Conservation (phyloP, 2,888 invertebrate species). For the Hypsopygia costalis region DNA sequence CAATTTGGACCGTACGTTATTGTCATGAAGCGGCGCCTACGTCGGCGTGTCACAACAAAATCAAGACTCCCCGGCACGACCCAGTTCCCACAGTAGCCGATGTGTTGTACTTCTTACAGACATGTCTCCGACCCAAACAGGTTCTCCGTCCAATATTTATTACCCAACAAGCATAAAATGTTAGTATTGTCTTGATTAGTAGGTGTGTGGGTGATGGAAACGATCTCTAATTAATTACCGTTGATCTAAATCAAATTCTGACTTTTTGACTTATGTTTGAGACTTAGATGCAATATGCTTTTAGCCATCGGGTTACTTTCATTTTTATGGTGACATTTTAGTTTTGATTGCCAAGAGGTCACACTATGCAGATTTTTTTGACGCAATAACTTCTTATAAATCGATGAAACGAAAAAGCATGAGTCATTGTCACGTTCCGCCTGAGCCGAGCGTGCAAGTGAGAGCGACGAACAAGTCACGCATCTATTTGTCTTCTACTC, state of each 20-base stretch:
- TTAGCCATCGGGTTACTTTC: too few relatives aligned
- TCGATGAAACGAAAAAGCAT: too few relatives aligned
- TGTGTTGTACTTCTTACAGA: conserved; percentile 22
- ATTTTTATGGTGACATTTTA: too few relatives aligned
- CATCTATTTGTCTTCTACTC: too few relatives aligned
- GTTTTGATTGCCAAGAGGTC: too few relatives aligned
- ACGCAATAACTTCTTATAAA: too few relatives aligned
- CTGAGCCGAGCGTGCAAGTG: too few relatives aligned
- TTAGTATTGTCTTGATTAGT: conserved; percentile 2
- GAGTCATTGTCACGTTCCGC: too few relatives aligned
- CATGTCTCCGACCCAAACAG: conserved; percentile 34
- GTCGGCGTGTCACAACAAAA: conserved; percentile 58
- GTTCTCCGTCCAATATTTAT: conserved; percentile 27
- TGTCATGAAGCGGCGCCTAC: conserved; percentile 53
- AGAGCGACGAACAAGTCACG: too few relatives aligned
- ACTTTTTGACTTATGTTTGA: neutral
- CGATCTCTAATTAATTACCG: neutral
- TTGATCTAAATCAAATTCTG: neutral
- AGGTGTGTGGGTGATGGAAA: neutral
- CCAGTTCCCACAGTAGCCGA: conserved; percentile 69
- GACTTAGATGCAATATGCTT: neutral
- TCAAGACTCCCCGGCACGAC: conserved; percentile 43
- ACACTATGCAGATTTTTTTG: too few relatives aligned
- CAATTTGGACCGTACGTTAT: conserved; percentile 33
- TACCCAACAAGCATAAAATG: neutral